A percentile compares a stretch with the other conserved stretches of the same genome.
These are phyloP conservation scores for Lasioglossum calceatum DNA, from an alignment of 2,888 invertebrate species.

Conservation along the genomic window DNA sequence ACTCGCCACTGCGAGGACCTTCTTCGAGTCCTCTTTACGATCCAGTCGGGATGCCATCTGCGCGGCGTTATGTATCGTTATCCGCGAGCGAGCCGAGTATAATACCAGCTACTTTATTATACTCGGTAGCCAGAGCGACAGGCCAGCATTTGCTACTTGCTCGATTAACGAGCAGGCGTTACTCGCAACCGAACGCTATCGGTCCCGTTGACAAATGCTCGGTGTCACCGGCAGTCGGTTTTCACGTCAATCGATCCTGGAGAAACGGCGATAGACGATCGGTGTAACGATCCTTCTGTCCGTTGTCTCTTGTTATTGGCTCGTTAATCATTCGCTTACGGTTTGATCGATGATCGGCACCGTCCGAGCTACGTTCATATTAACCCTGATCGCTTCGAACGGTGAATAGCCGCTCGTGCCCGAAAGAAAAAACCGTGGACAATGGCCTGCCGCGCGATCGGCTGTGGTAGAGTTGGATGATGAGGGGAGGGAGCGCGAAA, in stretches of 20 bases:
- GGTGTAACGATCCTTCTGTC: not conserved
- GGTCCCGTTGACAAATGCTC: constrained; percentile 14
- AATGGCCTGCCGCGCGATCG: too few relatives aligned
- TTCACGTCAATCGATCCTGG: not conserved
- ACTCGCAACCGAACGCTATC: constrained; percentile 13
- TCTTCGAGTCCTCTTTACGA: not conserved
- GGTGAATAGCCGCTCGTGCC: not conserved
- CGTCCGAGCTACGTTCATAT: not conserved
- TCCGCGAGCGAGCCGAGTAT: not conserved
- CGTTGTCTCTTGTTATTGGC: constrained; percentile 22
- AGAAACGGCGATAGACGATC: constrained; percentile 18
- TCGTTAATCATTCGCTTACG: constrained; percentile 36
- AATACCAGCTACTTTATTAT: constrained; percentile 12
- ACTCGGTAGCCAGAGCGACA: not conserved
- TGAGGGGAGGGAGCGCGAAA: too few relatives aligned
- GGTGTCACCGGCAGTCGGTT: not conserved
- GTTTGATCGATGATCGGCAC: constrained; percentile 7
- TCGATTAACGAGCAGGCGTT: constrained; percentile 19
- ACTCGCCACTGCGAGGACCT: not conserved
- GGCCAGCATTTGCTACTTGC: not conserved
- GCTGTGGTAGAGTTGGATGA: too few relatives aligned
- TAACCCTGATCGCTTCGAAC: not conserved
- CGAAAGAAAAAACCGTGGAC: too few relatives aligned
- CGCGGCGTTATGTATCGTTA: not conserved
- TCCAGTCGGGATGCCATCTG: not conserved